Base-by-base conservation (phyloP, 2,888 invertebrate species). In the Apeira syringaria region DNA sequence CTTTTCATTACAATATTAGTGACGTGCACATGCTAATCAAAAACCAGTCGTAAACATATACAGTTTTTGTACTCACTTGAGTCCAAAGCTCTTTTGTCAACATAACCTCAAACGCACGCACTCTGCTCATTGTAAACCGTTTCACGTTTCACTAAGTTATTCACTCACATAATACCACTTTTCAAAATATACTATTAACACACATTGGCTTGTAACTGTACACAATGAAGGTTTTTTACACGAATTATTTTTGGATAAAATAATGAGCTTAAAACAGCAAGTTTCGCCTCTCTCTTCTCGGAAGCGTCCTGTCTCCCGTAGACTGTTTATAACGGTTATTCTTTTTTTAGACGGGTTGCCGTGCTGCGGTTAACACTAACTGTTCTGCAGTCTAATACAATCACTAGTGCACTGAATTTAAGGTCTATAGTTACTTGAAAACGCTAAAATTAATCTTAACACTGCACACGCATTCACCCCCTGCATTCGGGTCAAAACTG, bases 1-100 rank as follows among this genome's bases (percentile, higher is more conserved):
- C n/a, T n/a, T n/a, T n/a, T n/a, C n/a, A n/a, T n/a, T n/a, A n/a
- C n/a, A n/a, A n/a, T n/a, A n/a, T n/a, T n/a, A n/a, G 4, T 15
- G 15, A 15, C 4, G 15, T 15, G 2, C 15, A 15, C 2, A 15
- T 15, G 15, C 15, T 15, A 15, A 15, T 4, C 15, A 15, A 15
- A 15, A 2, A 4, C 4, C 15, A 4, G 15, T 18, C 17, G 9
- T 35, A 13, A 6, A 7, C 25, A 34, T 18, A n/a, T 2, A 27
- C 12, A 8, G 1, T 10, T 27, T 25, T 31, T 48, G 28, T 59
- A 80, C 83, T 82, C 50, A 82, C 82, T 46, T 61, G 63, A 15
- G 65, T 59, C 72, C 74, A 72, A 53, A 72, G 52, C 51, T 73
- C 68, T 57, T 78, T 75, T 59, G 81, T 80, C 72, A 83, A 85